Evolutionary conservation across 2,888 invertebrate genomes (phyloP).

Genomic region (Lymantria dispar): DNA sequence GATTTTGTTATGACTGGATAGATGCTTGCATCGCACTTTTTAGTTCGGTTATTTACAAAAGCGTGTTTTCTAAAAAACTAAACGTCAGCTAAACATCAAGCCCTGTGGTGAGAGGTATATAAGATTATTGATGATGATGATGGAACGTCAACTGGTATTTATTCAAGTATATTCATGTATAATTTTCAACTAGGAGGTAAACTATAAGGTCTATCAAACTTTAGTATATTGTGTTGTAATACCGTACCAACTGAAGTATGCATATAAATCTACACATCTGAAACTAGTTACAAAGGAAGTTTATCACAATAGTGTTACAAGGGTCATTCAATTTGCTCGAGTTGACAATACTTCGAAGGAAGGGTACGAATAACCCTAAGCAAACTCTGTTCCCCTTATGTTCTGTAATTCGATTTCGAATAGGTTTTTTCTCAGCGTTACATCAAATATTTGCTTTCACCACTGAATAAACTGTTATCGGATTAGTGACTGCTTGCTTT

Average conservation of each 20-base stretch:
- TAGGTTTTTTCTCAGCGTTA: not conserved
- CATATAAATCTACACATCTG: slow-evolving; percentile 35
- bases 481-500: not conserved
- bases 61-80: no score
- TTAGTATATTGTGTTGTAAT: slow-evolving; percentile 4
- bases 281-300: slow-evolving; percentile 34
- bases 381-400: slow-evolving; percentile 24
- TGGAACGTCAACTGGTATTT: no score
- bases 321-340: slow-evolving; percentile 40
- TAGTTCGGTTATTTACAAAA: no score
- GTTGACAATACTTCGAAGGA: slow-evolving; percentile 33
- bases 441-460: not conserved
- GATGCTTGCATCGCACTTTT: no score
- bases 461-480: not conserved
- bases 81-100: no score
- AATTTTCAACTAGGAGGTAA: not conserved
- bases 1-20: no score
- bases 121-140: no score
- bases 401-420: slow-evolving; percentile 11
- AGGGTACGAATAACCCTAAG: slow-evolving; percentile 37
- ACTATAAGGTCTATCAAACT: slow-evolving; percentile 7
- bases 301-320: slow-evolving; percentile 39
- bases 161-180: no score
- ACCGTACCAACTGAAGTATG: slow-evolving; percentile 26
- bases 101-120: no score